Conservation (phyloP, 2,797 vertebrate species). For the Parambassis ranga region DNA sequence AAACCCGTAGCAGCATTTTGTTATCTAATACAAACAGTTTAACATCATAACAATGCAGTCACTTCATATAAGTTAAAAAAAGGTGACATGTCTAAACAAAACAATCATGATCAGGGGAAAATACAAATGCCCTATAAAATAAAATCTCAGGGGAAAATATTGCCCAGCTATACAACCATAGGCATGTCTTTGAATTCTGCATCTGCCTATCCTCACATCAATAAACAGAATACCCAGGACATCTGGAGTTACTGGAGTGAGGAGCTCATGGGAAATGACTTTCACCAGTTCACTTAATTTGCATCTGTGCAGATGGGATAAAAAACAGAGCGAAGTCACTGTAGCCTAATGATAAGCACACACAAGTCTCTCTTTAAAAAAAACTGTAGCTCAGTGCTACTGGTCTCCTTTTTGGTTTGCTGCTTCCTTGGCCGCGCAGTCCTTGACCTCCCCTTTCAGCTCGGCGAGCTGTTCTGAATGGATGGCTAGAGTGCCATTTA, state of each 20-base stretch:
- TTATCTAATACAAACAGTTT: slow-evolving; percentile 67
- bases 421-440: slow-evolving; percentile 79
- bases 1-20: slow-evolving; percentile 80
- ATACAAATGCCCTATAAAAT: slow-evolving; percentile 73
- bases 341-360: slow-evolving; percentile 43
- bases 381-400: slow-evolving; percentile 66
- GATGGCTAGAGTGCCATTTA: slow-evolving; percentile 84
- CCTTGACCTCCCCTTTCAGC: slow-evolving; percentile 86
- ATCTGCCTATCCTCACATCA: slow-evolving; percentile 31
- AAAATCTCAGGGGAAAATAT: slow-evolving; percentile 59
- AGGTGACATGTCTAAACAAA: slow-evolving; percentile 64
- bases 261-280: slow-evolving; percentile 28
- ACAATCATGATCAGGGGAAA: slow-evolving; percentile 50
- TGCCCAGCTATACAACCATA: slow-evolving; percentile 64
- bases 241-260: slow-evolving; percentile 31
- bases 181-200: slow-evolving; percentile 42
- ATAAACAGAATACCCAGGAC: slow-evolving; percentile 40
- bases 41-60: slow-evolving; percentile 75
- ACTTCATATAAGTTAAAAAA: slow-evolving; percentile 88
- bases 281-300: slow-evolving; percentile 48
- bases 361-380: slow-evolving; percentile 30
- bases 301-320: slow-evolving; percentile 37
- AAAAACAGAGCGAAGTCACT: slow-evolving; percentile 34
- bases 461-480: slow-evolving; percentile 88
- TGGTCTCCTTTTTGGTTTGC: slow-evolving; percentile 69